Conservation (phyloP, 2,113 vertebrate genomes). For the Engraulis encrasicolus region DNA sequence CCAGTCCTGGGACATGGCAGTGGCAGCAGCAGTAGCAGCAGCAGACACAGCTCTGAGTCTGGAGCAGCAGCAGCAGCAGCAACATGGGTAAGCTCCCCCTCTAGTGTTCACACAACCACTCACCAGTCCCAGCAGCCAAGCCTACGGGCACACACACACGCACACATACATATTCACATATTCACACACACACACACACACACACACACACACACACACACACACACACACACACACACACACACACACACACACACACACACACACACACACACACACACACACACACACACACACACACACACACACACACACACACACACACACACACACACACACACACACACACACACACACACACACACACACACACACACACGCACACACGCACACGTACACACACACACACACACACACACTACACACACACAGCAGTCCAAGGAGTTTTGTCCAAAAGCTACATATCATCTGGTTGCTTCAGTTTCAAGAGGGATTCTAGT, state of each 20-base stretch:
- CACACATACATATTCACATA: too few relatives aligned
- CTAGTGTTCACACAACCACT: constrained; percentile 91
- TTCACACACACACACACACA: background rate
- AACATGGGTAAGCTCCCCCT: constrained; percentile 94
- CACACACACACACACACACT: background rate
- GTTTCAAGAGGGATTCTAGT: background rate
- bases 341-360: constrained; percentile 4
- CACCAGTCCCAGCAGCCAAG: constrained; percentile 33
- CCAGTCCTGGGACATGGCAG: background rate
- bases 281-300: background rate
- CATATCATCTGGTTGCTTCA: background rate
- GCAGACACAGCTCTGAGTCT: too few relatives aligned
- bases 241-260: background rate
- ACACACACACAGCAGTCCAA: background rate
- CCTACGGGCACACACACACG: background rate
- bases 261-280: constrained; percentile 1
- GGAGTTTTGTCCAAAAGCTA: background rate
- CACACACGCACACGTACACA: background rate
- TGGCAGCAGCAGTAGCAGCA: constrained; percentile 67
- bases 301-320: background rate
- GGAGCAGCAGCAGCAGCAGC: constrained; percentile 69
- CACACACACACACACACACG: background rate
- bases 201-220: background rate
- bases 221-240: background rate
- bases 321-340: background rate